Base-by-base conservation (phyloP, 2,888 invertebrate genomes). In the Plutella xylostella region DNA sequence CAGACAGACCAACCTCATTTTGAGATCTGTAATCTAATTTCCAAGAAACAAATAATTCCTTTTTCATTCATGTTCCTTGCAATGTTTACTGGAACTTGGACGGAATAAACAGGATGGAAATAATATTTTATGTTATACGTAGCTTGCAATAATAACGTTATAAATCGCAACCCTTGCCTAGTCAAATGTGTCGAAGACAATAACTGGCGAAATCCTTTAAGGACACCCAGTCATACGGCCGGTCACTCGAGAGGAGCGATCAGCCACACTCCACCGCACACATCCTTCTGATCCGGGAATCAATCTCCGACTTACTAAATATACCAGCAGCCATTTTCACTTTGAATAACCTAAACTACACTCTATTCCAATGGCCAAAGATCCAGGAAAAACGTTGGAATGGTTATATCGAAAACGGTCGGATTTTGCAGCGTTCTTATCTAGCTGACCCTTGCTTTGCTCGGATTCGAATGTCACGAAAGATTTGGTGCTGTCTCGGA, bases 281-380 rank as follows among this genome's bases (percentile, higher is more conserved):
- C 66, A 65, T 64, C 70, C 67, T 63, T 34, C 57, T 77, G 75
- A 80, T 77, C 82, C 79, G 64, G 69, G 78, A 74, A 83, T 82
- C 82, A 80, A 80, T 82, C 82, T 75, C 61, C 61, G 33, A 34
- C 34, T 40, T 41, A 41, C 22, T 14, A 28, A 38, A n/a, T 31
- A 15, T 11, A 20, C 42, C 33, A 21, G 25, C 15, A n/a, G n/a
- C n/a, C n/a, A n/a, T n/a, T n/a, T n/a, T n/a, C n/a, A n/a, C n/a
- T n/a, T n/a, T n/a, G n/a, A n/a, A n/a, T 15, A 22, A 22, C 15
- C 4, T 25, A 39, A 17, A 17, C 9, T 39, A 22, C 2, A 17
- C 25, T 39, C 25, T 25, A 25, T 25, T 25, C 3, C 3, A 21
- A 39, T 14, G n/a, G n/a, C n/a, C n/a, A n/a, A 19, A 14, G 11